Conservation (phyloP, 2,113 vertebrate genomes). For the Ictidomys tridecemlineatus region DNA sequence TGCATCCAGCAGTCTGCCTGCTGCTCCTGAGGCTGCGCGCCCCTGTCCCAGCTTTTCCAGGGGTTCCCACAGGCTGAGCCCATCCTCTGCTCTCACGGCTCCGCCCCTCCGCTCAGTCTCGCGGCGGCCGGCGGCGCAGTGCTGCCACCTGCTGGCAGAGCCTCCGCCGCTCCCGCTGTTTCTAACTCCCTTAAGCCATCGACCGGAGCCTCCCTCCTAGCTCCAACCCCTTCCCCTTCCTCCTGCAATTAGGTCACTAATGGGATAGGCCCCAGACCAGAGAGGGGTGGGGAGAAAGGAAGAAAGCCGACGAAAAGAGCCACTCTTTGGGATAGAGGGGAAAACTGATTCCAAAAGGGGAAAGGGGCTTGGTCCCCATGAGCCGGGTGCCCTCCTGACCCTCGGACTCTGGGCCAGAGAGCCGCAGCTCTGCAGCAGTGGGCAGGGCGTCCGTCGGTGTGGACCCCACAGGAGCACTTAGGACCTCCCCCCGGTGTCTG, state of each 20-base stretch:
- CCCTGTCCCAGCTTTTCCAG: background rate
- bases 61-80: too few relatives aligned
- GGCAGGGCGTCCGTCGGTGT: too few relatives aligned
- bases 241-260: background rate
- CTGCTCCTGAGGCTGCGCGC: background rate
- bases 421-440: too few relatives aligned
- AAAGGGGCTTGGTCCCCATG: background rate
- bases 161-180: background rate
- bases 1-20: background rate
- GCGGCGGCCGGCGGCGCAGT: background rate
- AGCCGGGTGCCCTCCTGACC: background rate
- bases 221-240: background rate
- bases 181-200: background rate
- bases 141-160: conserved; percentile 63
- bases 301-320: background rate
- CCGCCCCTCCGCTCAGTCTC: too few relatives aligned
- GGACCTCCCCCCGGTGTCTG: background rate
- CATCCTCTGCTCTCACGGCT: background rate
- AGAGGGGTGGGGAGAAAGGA: too few relatives aligned
- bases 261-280: background rate
- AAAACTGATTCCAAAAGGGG: background rate
- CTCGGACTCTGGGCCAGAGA: background rate
- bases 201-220: background rate
- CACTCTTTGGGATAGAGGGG: background rate
- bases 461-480: background rate